Percentiles rank a stretch among this genome's conserved stretches.
Conservation (phyloP, 1,140 invertebrate genomes). For the Pseudomyrmex flavicornis region DNA sequence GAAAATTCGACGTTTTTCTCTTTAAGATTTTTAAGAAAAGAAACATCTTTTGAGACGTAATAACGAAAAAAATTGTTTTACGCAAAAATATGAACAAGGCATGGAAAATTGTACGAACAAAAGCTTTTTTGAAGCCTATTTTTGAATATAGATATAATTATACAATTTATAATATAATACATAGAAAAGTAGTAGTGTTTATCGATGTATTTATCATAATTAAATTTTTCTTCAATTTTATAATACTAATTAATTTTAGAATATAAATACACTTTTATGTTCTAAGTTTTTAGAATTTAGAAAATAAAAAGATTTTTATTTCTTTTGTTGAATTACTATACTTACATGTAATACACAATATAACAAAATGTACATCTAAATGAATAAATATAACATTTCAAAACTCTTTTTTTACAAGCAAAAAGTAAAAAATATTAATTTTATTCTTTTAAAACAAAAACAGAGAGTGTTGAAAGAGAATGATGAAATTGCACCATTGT, state of each 20-base stretch:
- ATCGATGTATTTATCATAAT: too few relatives aligned
- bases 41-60: neutral
- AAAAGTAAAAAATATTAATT: constrained; percentile 11
- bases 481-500: neutral
- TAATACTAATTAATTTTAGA: too few relatives aligned
- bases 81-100: neutral
- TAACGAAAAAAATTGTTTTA: neutral
- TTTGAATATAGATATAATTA: neutral
- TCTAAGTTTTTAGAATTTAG: too few relatives aligned
- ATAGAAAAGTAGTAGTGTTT: too few relatives aligned
- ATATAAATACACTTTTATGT: too few relatives aligned
- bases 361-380: too few relatives aligned
- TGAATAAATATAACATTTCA: too few relatives aligned
- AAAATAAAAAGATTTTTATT: too few relatives aligned
- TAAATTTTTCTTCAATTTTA: too few relatives aligned
- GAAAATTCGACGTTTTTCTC: neutral
- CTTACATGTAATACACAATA: neutral
- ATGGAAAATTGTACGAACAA: too few relatives aligned
- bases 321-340: neutral
- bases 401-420: too few relatives aligned
- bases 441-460: constrained; percentile 19
- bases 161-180: neutral
- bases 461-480: neutral
- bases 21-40: neutral
- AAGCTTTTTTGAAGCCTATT: neutral